phyloP scores from a whole-genome alignment of 2,888 invertebrate genomes.

The Cybosia mesomella region DNA sequence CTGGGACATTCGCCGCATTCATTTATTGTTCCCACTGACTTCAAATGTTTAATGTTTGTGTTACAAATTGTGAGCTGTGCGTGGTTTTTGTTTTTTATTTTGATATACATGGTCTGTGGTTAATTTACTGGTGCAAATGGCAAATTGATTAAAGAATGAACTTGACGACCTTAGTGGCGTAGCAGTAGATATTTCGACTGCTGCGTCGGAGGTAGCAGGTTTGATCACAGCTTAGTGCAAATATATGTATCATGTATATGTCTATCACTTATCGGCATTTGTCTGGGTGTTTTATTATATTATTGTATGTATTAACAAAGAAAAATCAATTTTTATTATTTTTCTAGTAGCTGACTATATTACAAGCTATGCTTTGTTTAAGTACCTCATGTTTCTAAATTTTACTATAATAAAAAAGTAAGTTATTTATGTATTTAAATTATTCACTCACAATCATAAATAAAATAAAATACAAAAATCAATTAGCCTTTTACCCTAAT shows the following conservation, averaged over 20 bases:
- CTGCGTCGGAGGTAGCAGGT: background rate
- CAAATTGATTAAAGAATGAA: background rate
- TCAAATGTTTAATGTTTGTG: slow-evolving; percentile 46
- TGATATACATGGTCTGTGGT: background rate
- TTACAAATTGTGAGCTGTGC: slow-evolving; percentile 36
- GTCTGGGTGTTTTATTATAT: too few relatives aligned
- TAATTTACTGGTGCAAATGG: background rate
- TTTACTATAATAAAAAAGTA: too few relatives aligned
- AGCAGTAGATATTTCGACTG: background rate
- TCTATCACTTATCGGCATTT: background rate
- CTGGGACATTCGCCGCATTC: slow-evolving; percentile 72
- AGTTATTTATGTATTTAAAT: too few relatives aligned
- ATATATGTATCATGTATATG: background rate
- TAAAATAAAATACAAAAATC: too few relatives aligned
- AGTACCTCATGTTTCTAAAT: too few relatives aligned
- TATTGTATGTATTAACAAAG: too few relatives aligned
- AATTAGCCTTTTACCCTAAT: too few relatives aligned
- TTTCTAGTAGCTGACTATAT: too few relatives aligned
- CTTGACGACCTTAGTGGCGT: background rate
- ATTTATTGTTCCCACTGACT: slow-evolving; percentile 56
- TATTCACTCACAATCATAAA: too few relatives aligned
- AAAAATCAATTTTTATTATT: too few relatives aligned
- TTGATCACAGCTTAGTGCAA: background rate
- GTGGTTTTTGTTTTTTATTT: background rate
- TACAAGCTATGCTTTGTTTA: too few relatives aligned